A percentile compares a stretch with the other conserved stretches of the same genome.
Conservation (phyloP, 2,797 vertebrate species). For the Phoebastria nigripes region DNA sequence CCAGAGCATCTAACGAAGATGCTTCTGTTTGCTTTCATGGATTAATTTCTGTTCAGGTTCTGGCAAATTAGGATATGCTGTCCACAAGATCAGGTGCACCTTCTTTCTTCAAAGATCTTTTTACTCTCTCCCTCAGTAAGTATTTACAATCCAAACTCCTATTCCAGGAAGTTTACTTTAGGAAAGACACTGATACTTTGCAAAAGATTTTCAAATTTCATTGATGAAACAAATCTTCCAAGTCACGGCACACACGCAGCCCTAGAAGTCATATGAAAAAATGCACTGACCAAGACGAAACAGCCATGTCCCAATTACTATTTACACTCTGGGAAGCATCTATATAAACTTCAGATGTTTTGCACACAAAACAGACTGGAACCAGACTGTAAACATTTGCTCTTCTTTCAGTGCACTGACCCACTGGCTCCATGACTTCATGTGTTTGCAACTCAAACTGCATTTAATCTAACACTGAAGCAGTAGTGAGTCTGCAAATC, state of each 20-base stretch:
- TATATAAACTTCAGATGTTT: slow-evolving; percentile 41
- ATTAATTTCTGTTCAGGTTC: too few species aligned
- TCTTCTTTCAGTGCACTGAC: slow-evolving; percentile 40
- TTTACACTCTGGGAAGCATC: slow-evolving; percentile 44
- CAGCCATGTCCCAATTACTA: slow-evolving; percentile 23
- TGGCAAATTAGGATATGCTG: not conserved
- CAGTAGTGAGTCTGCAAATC: slow-evolving; percentile 36
- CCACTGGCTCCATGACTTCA: slow-evolving; percentile 62
- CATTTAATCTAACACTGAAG: slow-evolving; percentile 7
- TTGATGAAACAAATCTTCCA: not conserved
- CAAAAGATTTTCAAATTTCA: not conserved
- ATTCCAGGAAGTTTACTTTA: not conserved
- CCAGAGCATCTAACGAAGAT: not conserved
- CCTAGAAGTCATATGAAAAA: not conserved
- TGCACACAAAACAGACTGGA: slow-evolving; percentile 41
- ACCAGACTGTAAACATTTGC: slow-evolving; percentile 63
- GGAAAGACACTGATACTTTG: not conserved
- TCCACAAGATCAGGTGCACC: not conserved
- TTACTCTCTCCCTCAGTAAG: not conserved
- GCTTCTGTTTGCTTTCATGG: not conserved
- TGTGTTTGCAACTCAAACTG: slow-evolving; percentile 39
- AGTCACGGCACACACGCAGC: not conserved
- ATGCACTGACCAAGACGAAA: not conserved
- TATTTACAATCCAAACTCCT: not conserved
- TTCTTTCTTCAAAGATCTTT: not conserved